These are phyloP conservation scores for Caenorhabditis briggsae DNA, from an alignment of 1,140 invertebrate genomes.

Conservation along the genomic window DNA sequence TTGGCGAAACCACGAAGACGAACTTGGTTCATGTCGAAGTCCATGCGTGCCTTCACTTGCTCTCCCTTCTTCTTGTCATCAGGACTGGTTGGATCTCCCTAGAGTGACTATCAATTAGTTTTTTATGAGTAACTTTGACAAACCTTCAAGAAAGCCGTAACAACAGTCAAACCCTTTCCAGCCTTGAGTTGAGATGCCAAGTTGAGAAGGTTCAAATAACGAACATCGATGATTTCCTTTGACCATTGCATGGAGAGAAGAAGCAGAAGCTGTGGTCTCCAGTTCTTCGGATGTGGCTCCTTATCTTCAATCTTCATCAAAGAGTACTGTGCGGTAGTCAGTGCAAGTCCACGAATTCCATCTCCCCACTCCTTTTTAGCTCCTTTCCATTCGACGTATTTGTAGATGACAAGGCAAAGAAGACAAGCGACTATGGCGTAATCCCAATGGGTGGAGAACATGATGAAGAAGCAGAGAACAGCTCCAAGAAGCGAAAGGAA, in stretches of 20 bases:
- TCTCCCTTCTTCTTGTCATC: slow-evolving; percentile 70
- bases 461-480: slow-evolving; percentile 93
- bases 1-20: slow-evolving; percentile 75
- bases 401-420: slow-evolving; percentile 94
- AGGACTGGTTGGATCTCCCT: slow-evolving; percentile 80
- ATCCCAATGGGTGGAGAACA: slow-evolving; percentile 99
- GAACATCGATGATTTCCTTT: slow-evolving; percentile 74
- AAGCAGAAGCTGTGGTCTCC: slow-evolving; percentile 75
- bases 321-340: slow-evolving; percentile 95
- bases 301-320: slow-evolving; percentile 80
- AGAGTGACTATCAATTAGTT: background rate
- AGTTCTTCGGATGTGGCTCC: slow-evolving; percentile 76
- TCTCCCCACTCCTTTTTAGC: slow-evolving; percentile 99
- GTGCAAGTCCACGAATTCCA: slow-evolving; percentile 94
- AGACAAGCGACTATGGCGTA: slow-evolving; percentile 94
- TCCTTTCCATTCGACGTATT: slow-evolving; percentile 98
- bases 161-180: slow-evolving; percentile 89
- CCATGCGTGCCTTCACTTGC: slow-evolving; percentile 72
- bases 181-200: slow-evolving; percentile 76
- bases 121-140: background rate
- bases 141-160: slow-evolving; percentile 86
- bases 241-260: slow-evolving; percentile 76
- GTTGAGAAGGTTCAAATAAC: slow-evolving; percentile 75
- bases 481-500: slow-evolving; percentile 92
- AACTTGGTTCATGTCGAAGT: slow-evolving; percentile 72